phyloP scores from a whole-genome alignment of 2,888 invertebrate species.

The Eilema sororculum region DNA sequence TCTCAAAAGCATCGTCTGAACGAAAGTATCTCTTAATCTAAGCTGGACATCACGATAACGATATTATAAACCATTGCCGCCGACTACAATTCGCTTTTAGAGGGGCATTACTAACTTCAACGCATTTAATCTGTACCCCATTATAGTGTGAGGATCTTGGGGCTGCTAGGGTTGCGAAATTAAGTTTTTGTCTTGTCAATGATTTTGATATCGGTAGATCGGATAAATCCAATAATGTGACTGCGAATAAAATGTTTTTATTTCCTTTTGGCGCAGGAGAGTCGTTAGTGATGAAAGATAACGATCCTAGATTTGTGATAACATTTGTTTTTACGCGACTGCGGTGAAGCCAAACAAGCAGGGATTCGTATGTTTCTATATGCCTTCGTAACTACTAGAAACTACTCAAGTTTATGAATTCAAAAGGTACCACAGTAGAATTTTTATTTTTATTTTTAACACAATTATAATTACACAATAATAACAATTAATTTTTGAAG shows the following conservation, averaged over 20 bases:
- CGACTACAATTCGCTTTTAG: constrained; percentile 83
- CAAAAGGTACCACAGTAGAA: too few species aligned
- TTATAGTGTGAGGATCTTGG: constrained; percentile 66
- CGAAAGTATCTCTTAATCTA: constrained; percentile 79
- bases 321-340: constrained; percentile 9
- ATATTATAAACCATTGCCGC: constrained; percentile 79
- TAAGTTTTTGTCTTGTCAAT: constrained; percentile 49
- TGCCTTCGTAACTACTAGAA: not conserved
- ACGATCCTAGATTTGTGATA: constrained; percentile 16
- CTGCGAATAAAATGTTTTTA: constrained; percentile 42
- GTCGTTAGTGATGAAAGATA: constrained; percentile 23
- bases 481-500: too few species aligned
- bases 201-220: constrained; percentile 56
- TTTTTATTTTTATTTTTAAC: too few species aligned
- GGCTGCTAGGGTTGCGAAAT: constrained; percentile 51
- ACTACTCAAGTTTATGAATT: not conserved
- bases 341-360: not conserved
- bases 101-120: constrained; percentile 77
- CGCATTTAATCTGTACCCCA: constrained; percentile 79
- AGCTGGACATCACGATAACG: constrained; percentile 78
- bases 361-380: not conserved
- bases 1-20: constrained; percentile 55
- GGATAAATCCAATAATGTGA: constrained; percentile 52
- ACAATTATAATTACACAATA: too few species aligned
- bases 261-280: constrained; percentile 33